These are phyloP conservation scores for Cacatua alba DNA, from an alignment of 2,113 vertebrate species.

Conservation along the genomic window DNA sequence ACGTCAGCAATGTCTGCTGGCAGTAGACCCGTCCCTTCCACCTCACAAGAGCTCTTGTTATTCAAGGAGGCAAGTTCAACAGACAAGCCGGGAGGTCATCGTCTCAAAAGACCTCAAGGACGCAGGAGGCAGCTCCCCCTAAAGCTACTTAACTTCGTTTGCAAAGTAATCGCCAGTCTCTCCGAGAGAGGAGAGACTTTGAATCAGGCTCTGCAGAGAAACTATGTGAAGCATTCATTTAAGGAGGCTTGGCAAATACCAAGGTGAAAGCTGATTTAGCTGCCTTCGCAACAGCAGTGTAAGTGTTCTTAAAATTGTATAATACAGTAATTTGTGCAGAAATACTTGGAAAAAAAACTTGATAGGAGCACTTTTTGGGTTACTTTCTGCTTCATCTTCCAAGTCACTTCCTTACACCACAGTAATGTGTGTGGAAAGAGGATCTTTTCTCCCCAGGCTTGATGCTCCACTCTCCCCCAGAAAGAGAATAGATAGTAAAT, in stretches of 20 bases:
- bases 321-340: not conserved
- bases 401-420: not conserved
- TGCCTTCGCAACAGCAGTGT: not conserved
- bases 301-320: not conserved
- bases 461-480: not conserved
- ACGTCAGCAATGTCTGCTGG: not conserved
- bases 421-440: not conserved
- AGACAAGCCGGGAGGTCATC: not conserved
- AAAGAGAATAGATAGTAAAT: not conserved
- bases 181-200: not conserved
- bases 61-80: not conserved
- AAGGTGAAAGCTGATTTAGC: not conserved
- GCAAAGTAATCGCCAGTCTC: not conserved
- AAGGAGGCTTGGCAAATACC: not conserved
- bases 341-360: not conserved
- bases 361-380: not conserved
- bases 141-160: not conserved
- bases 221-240: not conserved
- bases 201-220: not conserved
- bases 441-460: not conserved
- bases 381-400: not conserved
- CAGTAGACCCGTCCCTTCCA: fast-evolving
- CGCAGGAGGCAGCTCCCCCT: not conserved
- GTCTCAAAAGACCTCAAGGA: not conserved
- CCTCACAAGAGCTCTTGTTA: not conserved